Base-by-base conservation (phyloP, 2,888 invertebrate species). In the Ceraclea dissimilis region DNA sequence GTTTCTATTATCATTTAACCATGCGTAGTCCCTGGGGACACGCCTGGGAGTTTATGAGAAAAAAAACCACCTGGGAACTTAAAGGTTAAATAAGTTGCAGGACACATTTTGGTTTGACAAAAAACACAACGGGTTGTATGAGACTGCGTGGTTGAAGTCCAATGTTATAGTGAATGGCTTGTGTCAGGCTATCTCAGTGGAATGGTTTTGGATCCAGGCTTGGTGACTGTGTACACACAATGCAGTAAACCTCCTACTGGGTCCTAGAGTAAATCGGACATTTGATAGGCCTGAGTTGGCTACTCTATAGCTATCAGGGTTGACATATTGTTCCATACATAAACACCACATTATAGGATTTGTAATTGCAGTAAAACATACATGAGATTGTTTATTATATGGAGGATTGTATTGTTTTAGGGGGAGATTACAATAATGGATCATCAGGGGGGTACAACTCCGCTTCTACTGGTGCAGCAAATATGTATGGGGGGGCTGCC, bases 381-480 rank as follows among this genome's bases (percentile, higher is more conserved):
- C 26, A 26, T 26, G n/a, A n/a, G n/a, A n/a, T n/a, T n/a, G n/a
- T n/a, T n/a, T 26, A 6, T 26, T 26, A 26, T 10, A 26, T 26
- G 26, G 26, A 26, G 26, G 26, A 26, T 26, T 26, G 10, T 26
- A 16, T n/a, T 39, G 4, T 39, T 39, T 21, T 49, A 16, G 48
- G 44, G 1, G 54, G 48, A 8, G 54, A 47, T 13, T 54, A 54
- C 39, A 54, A 54, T 19, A 20, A 20, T 46, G 46, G 19, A 10
- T 17, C 46, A 8, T 46, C 18, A 2, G 43, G 5, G n/a, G 43
- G 43, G 16, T 43, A 43, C 13, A 43, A 43, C 43, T 16, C 43
- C 5, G 75, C 71, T 64, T 66, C 68, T 54, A 69, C 72, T 8
- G 72, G 73, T 52, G 69, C 70, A 33, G 65, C 66, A 52, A 65